phyloP scores from a whole-genome alignment of 2,113 vertebrate genomes.

The Neolamprologus ventralis region DNA sequence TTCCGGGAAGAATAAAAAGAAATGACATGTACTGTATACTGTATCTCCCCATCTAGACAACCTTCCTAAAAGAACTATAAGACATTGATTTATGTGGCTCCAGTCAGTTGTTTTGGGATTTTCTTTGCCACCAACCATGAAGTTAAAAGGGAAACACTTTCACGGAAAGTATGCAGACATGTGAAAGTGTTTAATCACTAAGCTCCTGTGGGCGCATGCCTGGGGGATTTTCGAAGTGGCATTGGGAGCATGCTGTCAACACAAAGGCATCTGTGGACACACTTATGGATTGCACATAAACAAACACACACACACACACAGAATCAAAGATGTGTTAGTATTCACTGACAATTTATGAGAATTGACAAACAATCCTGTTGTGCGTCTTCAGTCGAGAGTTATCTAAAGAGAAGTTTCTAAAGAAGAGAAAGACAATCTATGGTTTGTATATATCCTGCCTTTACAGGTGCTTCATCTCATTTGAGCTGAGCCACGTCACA shows the following conservation, averaged over 20 bases:
- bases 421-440: background rate
- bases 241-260: conserved; percentile 19
- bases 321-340: background rate
- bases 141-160: conserved; percentile 3
- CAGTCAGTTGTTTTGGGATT: background rate
- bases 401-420: background rate
- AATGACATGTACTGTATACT: background rate
- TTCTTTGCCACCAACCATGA: background rate
- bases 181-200: conserved; percentile 61
- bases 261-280: conserved; percentile 6
- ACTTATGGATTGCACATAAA: background rate
- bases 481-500: background rate
- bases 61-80: background rate
- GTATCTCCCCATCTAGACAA: background rate
- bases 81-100: background rate
- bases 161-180: conserved; percentile 45
- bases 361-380: background rate
- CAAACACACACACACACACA: background rate
- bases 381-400: background rate
- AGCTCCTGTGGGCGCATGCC: conserved; percentile 32
- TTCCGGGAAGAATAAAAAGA: background rate
- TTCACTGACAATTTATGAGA: background rate
- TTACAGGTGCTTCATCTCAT: background rate
- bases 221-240: conserved; percentile 9
- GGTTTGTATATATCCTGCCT: background rate